phyloP scores from a whole-genome alignment of 35 echinoderm and acorn worm genomes.

The Apostichopus parvimensis region DNA sequence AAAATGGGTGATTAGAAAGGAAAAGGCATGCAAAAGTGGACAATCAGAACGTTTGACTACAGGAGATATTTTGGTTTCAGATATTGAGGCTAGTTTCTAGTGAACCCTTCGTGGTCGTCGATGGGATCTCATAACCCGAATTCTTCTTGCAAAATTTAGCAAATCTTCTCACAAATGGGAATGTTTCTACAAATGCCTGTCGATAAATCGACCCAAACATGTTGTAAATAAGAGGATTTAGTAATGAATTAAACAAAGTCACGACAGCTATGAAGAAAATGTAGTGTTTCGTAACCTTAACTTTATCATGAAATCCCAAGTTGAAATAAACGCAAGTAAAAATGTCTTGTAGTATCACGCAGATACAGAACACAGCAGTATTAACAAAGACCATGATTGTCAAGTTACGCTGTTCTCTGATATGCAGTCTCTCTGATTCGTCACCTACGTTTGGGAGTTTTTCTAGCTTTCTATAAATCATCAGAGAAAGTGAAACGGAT shows the following conservation, averaged over 20 bases:
- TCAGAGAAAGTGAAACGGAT: neutral
- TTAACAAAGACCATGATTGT: neutral
- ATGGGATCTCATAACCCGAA: no score
- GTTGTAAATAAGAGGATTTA: conserved; percentile 20
- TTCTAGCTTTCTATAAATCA: neutral
- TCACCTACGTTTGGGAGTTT: neutral
- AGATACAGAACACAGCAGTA: neutral
- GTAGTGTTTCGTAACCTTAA: neutral
- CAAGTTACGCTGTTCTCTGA: neutral
- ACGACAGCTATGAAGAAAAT: neutral
- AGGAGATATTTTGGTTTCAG: no score
- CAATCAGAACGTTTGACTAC: no score
- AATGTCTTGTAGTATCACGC: neutral
- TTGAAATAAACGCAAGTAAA: neutral
- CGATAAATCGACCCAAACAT: conserved; percentile 6
- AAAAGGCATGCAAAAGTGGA: no score
- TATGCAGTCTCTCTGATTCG: neutral
- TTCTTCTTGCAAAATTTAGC: no score
- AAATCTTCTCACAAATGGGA: neutral
- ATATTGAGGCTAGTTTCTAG: no score
- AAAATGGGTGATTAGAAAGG: no score
- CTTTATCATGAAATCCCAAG: neutral
- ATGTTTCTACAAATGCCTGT: neutral
- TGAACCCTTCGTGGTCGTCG: no score
- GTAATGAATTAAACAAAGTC: neutral